Evolutionary conservation across 2,888 invertebrate genomes (phyloP).

Genomic region (Athalia circularis): DNA sequence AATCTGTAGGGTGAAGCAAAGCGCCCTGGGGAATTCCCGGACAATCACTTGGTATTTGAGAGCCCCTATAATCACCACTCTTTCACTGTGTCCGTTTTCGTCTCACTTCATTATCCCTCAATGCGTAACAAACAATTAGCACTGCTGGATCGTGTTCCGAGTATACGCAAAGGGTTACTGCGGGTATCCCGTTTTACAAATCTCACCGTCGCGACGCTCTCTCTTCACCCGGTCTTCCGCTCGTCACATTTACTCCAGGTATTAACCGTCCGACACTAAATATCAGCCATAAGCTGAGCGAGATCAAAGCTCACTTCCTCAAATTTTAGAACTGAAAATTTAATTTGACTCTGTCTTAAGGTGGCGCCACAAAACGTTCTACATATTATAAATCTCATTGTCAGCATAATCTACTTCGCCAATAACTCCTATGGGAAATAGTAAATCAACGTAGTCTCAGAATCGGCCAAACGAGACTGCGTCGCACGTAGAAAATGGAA

Average conservation of each 20-base stretch:
- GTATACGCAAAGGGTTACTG: slow-evolving; percentile 23
- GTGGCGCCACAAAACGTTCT: slow-evolving; percentile 33
- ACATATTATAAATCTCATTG: slow-evolving; percentile 24
- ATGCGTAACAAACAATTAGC: slow-evolving; percentile 42
- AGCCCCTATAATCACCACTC: slow-evolving; percentile 39
- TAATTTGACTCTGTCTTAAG: slow-evolving; percentile 28
- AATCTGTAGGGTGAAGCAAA: background rate
- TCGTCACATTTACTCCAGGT: too few species aligned
- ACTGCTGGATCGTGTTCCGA: slow-evolving; percentile 39
- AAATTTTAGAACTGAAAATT: slow-evolving; percentile 36
- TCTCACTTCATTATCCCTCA: slow-evolving; percentile 35
- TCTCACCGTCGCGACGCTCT: slow-evolving; percentile 21
- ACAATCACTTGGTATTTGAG: slow-evolving; percentile 37
- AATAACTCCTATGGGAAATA: slow-evolving; percentile 25
- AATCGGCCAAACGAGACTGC: slow-evolving; percentile 41
- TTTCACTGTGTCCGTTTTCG: slow-evolving; percentile 21
- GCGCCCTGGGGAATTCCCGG: slow-evolving; percentile 1
- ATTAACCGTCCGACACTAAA: too few species aligned
- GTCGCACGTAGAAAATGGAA: slow-evolving; percentile 30
- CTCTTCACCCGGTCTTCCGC: background rate
- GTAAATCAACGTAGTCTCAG: slow-evolving; percentile 19
- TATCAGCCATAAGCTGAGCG: background rate
- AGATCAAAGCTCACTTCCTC: background rate
- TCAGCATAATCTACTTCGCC: slow-evolving; percentile 15
- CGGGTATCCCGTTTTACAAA: slow-evolving; percentile 21